Evolutionary conservation across 2,113 vertebrate species (phyloP).

Genomic region (Entelurus aequoreus): DNA sequence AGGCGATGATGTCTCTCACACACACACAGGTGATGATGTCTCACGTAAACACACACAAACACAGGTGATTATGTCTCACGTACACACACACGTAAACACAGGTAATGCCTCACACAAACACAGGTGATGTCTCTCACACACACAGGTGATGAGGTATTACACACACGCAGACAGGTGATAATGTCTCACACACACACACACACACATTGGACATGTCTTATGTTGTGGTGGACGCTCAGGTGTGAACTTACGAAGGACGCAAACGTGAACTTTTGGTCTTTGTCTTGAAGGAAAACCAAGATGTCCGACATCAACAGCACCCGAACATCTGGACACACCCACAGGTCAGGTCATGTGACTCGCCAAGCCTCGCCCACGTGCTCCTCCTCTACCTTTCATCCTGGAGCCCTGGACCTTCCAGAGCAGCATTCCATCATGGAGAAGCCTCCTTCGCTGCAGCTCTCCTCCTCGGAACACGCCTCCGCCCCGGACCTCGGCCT

Average conservation of each 20-base stretch:
- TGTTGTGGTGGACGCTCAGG: no score
- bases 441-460: slow-evolving; percentile 78
- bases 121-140: no score
- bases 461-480: slow-evolving; percentile 81
- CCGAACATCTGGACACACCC: slow-evolving; percentile 77
- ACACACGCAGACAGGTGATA: no score
- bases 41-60: no score
- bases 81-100: no score
- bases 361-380: neutral
- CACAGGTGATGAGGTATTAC: no score
- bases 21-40: no score
- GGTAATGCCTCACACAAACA: no score
- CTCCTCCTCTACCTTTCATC: slow-evolving; percentile 76
- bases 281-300: slow-evolving; percentile 91
- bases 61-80: no score
- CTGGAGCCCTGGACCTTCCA: slow-evolving; percentile 81
- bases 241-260: slow-evolving; percentile 78
- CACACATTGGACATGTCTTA: no score
- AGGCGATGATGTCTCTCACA: no score
- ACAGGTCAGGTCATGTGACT: neutral
- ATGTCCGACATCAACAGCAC: slow-evolving; percentile 90
- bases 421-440: slow-evolving; percentile 82
- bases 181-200: no score
- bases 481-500: slow-evolving; percentile 70
- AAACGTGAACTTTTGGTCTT: slow-evolving; percentile 91